phyloP scores from a whole-genome alignment of 2,113 vertebrate genomes.

The Albula goreensis region DNA sequence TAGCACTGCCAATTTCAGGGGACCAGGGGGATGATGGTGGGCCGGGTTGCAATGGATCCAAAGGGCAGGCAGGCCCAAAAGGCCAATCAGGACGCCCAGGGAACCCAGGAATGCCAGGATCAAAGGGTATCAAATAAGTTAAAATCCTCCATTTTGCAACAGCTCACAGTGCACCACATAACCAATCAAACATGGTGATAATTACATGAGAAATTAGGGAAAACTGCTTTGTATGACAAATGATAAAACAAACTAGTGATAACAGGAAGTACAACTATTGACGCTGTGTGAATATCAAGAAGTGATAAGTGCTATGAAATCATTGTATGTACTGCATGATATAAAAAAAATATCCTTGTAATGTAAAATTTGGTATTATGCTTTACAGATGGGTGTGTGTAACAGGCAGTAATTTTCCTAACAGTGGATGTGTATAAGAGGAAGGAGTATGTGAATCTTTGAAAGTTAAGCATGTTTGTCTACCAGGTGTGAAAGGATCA shows the following conservation, averaged over 20 bases:
- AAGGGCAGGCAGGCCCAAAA: constrained; percentile 56
- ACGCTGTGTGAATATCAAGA: background rate
- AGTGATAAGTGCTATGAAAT: no score
- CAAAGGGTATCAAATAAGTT: constrained; percentile 32
- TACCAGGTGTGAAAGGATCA: constrained; percentile 29
- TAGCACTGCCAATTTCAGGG: constrained; percentile 58
- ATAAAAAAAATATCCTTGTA: no score
- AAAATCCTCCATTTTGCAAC: background rate
- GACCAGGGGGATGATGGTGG: constrained; percentile 72
- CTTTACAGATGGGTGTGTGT: background rate
- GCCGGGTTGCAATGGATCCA: constrained; percentile 20
- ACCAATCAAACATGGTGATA: background rate
- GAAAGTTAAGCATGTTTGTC: background rate
- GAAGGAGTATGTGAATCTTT: background rate
- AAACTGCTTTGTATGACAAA: background rate
- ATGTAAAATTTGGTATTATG: no score
- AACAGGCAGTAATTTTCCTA: background rate
- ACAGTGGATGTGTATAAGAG: background rate
- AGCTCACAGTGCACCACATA: background rate
- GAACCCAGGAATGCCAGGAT: constrained; percentile 62
- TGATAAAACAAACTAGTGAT: background rate
- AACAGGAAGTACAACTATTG: background rate
- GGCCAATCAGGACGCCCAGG: constrained; percentile 70
- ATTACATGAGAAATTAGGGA: background rate
- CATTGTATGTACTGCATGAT: no score